These are phyloP conservation scores for Stomorhina lunata DNA, from an alignment of 2,888 invertebrate species.

Conservation along the genomic window DNA sequence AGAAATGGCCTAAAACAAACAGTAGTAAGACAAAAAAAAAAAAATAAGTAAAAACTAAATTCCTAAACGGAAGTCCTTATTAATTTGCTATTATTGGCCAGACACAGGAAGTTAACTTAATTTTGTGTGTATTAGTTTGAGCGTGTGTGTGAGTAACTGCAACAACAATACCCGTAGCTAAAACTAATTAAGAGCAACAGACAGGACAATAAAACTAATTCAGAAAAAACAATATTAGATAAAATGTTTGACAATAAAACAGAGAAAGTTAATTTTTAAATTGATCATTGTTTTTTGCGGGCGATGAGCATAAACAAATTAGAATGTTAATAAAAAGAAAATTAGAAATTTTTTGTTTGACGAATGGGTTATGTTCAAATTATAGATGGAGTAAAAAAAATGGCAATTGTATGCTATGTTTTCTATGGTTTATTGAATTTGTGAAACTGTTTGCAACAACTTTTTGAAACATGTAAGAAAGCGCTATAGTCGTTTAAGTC, in stretches of 20 bases:
- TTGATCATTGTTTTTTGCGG: not conserved
- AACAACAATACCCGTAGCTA: constrained; percentile 27
- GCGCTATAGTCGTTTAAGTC: too few species aligned
- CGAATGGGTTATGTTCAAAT: not conserved
- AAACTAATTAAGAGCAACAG: constrained; percentile 47
- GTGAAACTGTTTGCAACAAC: too few species aligned
- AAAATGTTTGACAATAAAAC: constrained; percentile 17
- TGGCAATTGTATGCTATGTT: too few species aligned
- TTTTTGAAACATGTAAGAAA: too few species aligned
- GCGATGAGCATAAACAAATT: not conserved
- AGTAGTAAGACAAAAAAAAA: not conserved
- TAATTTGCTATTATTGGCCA: constrained; percentile 77
- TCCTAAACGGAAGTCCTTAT: constrained; percentile 75
- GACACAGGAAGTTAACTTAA: constrained; percentile 78
- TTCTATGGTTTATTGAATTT: too few species aligned
- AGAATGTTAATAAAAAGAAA: not conserved
- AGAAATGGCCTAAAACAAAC: constrained; percentile 33
- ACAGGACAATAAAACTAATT: constrained; percentile 44
- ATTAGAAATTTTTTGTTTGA: not conserved
- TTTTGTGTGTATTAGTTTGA: constrained; percentile 65
- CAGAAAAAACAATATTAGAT: constrained; percentile 10
- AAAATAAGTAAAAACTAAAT: constrained; percentile 15
- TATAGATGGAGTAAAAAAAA: not conserved
- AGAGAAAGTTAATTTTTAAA: constrained; percentile 2
- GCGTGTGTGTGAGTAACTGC: constrained; percentile 14